Evolutionary conservation across 2,797 vertebrate genomes (phyloP).

Genomic region (Menidia menidia): DNA sequence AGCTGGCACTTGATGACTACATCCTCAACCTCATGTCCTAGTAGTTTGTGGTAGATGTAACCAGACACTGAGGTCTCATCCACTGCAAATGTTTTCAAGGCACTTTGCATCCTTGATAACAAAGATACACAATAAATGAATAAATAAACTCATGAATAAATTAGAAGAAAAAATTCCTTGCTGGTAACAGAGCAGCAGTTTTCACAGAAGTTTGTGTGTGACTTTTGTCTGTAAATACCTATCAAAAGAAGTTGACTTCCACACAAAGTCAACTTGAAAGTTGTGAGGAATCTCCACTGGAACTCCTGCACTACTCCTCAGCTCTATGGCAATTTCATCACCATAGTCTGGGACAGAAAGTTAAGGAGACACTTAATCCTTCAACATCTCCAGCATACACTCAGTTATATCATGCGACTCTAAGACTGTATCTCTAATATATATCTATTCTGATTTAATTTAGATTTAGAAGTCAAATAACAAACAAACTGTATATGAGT

Average conservation of each 20-base stretch:
- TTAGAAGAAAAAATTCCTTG: background rate
- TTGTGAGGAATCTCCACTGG: conserved; percentile 98
- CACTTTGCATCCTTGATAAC: conserved; percentile 93
- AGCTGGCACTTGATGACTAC: conserved; percentile 98
- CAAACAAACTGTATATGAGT: no score
- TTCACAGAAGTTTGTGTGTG: no score
- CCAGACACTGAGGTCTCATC: conserved; percentile 98
- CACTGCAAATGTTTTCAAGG: conserved; percentile 96
- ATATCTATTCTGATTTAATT: no score
- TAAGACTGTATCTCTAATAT: no score
- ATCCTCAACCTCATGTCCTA: conserved; percentile 97
- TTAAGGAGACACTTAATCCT: conserved; percentile 49
- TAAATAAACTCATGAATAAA: no score
- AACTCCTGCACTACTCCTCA: conserved; percentile 95
- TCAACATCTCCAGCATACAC: background rate
- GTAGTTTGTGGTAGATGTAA: conserved; percentile 97
- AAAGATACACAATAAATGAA: conserved; percentile 5
- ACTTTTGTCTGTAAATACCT: conserved; percentile 78
- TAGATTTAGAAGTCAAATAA: no score
- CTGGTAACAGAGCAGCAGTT: no score
- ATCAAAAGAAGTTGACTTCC: conserved; percentile 99
- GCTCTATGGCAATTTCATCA: conserved; percentile 98
- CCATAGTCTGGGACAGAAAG: conserved; percentile 87
- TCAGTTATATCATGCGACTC: no score
- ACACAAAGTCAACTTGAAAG: conserved; percentile 99